phyloP scores from a whole-genome alignment of 2,113 vertebrate species.

The Zosterops lateralis region DNA sequence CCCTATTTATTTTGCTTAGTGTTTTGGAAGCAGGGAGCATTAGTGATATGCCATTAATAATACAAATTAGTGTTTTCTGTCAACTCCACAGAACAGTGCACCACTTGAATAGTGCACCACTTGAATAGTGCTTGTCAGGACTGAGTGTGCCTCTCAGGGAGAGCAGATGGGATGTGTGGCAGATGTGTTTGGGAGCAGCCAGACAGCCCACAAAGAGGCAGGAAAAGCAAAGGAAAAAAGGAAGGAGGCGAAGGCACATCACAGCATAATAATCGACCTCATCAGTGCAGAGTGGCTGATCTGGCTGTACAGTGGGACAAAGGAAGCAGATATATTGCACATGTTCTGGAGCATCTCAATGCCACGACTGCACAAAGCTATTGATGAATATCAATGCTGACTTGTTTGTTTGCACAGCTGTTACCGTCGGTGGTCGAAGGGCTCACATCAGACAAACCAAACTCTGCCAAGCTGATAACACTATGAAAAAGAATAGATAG shows the following conservation, averaged over 20 bases:
- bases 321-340: conserved; percentile 23
- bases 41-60: neutral
- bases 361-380: neutral
- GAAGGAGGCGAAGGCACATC: neutral
- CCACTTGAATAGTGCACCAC: neutral
- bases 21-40: neutral
- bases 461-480: neutral
- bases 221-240: neutral
- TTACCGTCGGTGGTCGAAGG: neutral
- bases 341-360: neutral
- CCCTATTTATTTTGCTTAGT: neutral
- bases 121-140: neutral
- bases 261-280: neutral
- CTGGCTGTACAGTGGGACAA: neutral
- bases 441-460: neutral
- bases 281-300: neutral
- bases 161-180: neutral
- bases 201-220: neutral
- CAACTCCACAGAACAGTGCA: neutral
- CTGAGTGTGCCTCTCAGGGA: fast-evolving
- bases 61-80: conserved; percentile 12
- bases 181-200: conserved; percentile 10
- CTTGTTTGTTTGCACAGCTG: conserved; percentile 43
- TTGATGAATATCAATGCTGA: neutral
- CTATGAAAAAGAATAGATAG: neutral